phyloP scores from a whole-genome alignment of 2,888 invertebrate genomes.

The Oscheius sp. region DNA sequence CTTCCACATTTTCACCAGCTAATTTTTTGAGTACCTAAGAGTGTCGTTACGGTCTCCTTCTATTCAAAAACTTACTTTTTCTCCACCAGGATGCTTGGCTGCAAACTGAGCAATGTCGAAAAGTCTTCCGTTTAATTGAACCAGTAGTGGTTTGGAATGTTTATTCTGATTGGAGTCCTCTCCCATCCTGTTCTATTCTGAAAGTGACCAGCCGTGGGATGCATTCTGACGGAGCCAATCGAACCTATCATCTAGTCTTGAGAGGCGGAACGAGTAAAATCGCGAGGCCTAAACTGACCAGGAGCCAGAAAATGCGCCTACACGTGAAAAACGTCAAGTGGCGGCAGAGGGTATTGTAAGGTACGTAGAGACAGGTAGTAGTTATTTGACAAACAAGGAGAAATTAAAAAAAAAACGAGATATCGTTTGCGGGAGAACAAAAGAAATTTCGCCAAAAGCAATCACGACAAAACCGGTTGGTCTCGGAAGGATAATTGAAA shows the following conservation, averaged over 20 bases:
- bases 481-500: too few species aligned
- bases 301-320: conserved; percentile 15
- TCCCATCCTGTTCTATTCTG: not conserved
- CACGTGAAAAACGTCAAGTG: conserved; percentile 11
- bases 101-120: conserved; percentile 69
- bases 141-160: conserved; percentile 55
- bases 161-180: conserved; percentile 15
- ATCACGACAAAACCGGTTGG: too few species aligned
- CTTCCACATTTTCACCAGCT: conserved; percentile 65
- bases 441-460: too few species aligned
- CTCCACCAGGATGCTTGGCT: conserved; percentile 70
- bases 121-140: conserved; percentile 59
- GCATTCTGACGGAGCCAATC: not conserved
- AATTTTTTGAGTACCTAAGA: conserved; percentile 60
- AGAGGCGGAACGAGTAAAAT: too few species aligned
- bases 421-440: too few species aligned
- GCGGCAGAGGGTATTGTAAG: not conserved
- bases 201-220: not conserved
- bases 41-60: not conserved
- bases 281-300: not conserved
- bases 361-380: too few species aligned
- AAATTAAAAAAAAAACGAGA: too few species aligned
- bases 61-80: conserved; percentile 51
- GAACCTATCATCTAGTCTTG: not conserved
- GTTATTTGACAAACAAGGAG: too few species aligned